Evolutionary conservation across 2,888 invertebrate genomes (phyloP).

Genomic region (Caenorhabditis parvicauda): DNA sequence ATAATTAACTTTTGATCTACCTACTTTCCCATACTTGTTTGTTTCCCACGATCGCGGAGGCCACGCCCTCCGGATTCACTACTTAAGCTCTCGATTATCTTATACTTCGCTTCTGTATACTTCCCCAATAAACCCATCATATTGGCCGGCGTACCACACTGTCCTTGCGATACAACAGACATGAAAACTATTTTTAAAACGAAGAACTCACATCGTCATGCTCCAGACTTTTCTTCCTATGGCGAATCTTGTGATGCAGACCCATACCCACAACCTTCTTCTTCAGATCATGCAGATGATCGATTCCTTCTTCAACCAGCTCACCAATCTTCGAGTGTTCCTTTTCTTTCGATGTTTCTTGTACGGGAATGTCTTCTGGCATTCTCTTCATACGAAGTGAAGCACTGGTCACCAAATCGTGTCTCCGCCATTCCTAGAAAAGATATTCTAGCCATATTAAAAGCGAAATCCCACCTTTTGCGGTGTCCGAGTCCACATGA

Average conservation of each 20-base stretch:
- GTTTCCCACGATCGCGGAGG: no score
- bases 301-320: constrained; percentile 43
- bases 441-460: not conserved
- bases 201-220: constrained; percentile 25
- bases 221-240: constrained; percentile 31
- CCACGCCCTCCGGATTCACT: no score
- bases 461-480: constrained; percentile 18
- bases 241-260: constrained; percentile 30
- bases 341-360: constrained; percentile 36
- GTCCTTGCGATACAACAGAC: no score
- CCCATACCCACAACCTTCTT: constrained; percentile 26
- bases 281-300: constrained; percentile 39
- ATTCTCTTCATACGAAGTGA: constrained; percentile 94
- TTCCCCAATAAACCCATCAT: no score
- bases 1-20: no score
- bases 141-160: no score
- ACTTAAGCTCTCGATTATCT: no score
- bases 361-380: constrained; percentile 69
- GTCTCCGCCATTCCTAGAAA: constrained; percentile 10
- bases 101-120: no score
- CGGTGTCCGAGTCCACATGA: constrained; percentile 44
- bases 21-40: no score
- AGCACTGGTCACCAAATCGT: constrained; percentile 87
- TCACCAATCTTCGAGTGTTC: constrained; percentile 36
- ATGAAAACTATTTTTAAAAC: no score